Evolutionary conservation across 2,797 vertebrate genomes (phyloP).

Genomic region (Arnoldichthys spilopterus): DNA sequence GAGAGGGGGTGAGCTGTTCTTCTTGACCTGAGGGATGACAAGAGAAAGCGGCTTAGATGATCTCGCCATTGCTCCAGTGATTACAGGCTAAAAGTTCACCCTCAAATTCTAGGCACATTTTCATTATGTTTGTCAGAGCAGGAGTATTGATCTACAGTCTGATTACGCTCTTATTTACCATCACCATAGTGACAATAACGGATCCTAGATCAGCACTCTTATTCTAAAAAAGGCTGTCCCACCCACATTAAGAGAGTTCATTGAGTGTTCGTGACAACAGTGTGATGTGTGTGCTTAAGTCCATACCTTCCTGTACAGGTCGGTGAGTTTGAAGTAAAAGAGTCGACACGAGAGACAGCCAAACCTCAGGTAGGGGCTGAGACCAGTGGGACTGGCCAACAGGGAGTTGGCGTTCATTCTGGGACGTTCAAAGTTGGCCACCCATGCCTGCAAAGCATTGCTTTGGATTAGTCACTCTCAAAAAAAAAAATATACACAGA

Average conservation of each 20-base stretch:
- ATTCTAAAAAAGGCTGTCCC: too few species aligned
- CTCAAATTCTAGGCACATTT: background rate
- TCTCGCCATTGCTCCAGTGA: too few species aligned
- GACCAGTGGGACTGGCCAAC: slow-evolving; percentile 92
- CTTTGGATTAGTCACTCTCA: background rate
- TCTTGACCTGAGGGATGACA: slow-evolving; percentile 52
- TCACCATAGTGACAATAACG: too few species aligned
- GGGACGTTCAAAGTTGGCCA: slow-evolving; percentile 95
- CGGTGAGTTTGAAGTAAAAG: slow-evolving; percentile 96
- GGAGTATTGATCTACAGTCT: too few species aligned
- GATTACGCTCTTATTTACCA: too few species aligned
- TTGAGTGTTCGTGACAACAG: background rate
- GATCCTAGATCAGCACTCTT: too few species aligned
- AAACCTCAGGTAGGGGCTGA: slow-evolving; percentile 95
- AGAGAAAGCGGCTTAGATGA: background rate
- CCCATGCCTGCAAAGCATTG: slow-evolving; percentile 85
- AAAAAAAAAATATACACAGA: background rate
- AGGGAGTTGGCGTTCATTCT: slow-evolving; percentile 96
- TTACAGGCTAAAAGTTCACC: background rate
- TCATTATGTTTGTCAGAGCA: background rate
- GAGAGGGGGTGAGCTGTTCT: slow-evolving; percentile 79
- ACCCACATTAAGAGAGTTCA: background rate
- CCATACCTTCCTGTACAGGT: slow-evolving; percentile 92
- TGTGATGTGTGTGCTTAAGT: background rate
- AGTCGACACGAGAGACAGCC: slow-evolving; percentile 96